Percentiles rank a stretch among this genome's conserved stretches.
Evolutionary conservation across 2,888 invertebrate genomes (phyloP).

Genomic region (Lycia hirtaria): DNA sequence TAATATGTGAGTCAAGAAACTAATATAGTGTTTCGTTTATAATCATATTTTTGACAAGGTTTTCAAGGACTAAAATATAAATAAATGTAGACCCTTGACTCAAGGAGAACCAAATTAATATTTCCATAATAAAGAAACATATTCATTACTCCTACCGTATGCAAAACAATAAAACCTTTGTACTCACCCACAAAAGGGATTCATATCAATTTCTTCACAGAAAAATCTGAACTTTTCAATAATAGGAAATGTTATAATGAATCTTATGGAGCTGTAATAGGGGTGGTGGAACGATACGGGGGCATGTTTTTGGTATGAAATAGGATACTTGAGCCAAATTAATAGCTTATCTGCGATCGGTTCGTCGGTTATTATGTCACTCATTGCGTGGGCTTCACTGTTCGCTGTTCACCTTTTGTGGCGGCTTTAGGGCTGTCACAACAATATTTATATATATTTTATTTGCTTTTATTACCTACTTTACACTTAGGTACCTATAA

Average conservation of each 20-base stretch:
- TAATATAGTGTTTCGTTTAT: no score
- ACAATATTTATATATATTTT: no score
- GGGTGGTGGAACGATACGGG: constrained; percentile 15
- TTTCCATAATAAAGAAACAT: constrained; percentile 62
- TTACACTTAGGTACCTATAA: no score
- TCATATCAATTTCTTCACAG: constrained; percentile 71
- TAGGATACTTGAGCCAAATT: constrained; percentile 81
- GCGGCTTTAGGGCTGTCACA: constrained; percentile 60
- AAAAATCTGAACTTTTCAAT: constrained; percentile 39
- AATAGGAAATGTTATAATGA: constrained; percentile 25
- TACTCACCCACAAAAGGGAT: constrained; percentile 64
- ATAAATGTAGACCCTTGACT: constrained; percentile 5
- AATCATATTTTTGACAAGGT: background rate
- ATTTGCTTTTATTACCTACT: no score
- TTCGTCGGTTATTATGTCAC: constrained; percentile 78
- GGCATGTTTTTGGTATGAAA: constrained; percentile 65
- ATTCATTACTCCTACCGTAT: constrained; percentile 57
- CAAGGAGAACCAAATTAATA: constrained; percentile 22
- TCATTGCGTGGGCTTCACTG: constrained; percentile 68
- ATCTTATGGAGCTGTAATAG: constrained; percentile 34
- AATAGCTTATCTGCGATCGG: constrained; percentile 80
- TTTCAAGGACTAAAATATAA: background rate
- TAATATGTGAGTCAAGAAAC: no score
- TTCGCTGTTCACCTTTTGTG: constrained; percentile 62
- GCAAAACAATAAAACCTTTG: constrained; percentile 73